These are phyloP conservation scores for Eleginops maclovinus DNA, from an alignment of 2,113 vertebrate species.

Conservation along the genomic window DNA sequence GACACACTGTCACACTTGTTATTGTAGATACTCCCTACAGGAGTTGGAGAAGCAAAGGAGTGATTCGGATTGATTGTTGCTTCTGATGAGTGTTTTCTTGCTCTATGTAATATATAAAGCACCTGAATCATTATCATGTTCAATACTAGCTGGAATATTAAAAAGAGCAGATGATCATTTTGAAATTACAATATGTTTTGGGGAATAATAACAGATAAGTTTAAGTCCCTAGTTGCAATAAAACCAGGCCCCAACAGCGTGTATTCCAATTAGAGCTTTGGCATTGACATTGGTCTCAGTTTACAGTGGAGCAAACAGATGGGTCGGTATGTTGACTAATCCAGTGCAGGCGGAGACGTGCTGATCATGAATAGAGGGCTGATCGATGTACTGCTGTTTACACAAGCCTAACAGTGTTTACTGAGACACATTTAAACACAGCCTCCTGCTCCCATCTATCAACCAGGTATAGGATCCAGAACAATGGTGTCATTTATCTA, in stretches of 20 bases:
- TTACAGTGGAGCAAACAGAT: conserved; percentile 75
- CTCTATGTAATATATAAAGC: neutral
- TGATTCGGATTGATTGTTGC: neutral
- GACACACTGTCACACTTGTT: conserved; percentile 51
- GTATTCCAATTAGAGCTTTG: conserved; percentile 69
- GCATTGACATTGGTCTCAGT: conserved; percentile 76
- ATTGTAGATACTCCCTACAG: conserved; percentile 14
- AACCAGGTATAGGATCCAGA: conserved; percentile 15
- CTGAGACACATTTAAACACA: conserved; percentile 79
- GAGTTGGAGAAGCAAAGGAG: conserved; percentile 22
- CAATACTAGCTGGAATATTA: neutral
- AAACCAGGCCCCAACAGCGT: conserved; percentile 4
- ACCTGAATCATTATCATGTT: neutral
- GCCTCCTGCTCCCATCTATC: conserved; percentile 57
- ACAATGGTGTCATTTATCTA: conserved; percentile 49
- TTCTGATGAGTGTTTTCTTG: neutral
- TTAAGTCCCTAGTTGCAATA: neutral
- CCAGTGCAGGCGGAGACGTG: conserved; percentile 78
- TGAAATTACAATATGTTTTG: neutral
- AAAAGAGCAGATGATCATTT: neutral
- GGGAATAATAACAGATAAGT: neutral
- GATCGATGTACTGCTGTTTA: conserved; percentile 82
- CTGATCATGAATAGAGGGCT: conserved; percentile 79
- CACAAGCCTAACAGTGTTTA: conserved; percentile 82
- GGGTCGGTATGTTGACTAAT: conserved; percentile 78